Conservation (phyloP, 2,113 vertebrate species). For the Zosterops japonicus region DNA sequence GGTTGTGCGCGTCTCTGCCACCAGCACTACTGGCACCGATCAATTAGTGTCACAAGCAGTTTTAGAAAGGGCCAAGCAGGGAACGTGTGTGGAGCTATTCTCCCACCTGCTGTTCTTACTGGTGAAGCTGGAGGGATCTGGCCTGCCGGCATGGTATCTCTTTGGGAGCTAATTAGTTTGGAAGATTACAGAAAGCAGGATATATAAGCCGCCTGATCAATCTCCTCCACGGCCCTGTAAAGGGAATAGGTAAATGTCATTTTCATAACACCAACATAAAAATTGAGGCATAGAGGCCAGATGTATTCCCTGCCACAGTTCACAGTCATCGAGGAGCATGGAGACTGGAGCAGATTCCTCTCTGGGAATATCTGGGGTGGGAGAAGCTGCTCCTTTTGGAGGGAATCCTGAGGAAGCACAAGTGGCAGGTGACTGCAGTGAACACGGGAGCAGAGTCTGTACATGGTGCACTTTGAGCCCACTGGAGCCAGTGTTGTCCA, state of each 20-base stretch:
- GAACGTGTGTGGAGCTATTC: background rate
- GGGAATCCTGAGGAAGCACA: background rate
- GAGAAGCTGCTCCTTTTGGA: background rate
- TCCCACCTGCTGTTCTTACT: constrained; percentile 49
- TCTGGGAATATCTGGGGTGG: background rate
- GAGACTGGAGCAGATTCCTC: background rate
- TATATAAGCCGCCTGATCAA: background rate
- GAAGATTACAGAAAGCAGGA: constrained; percentile 26
- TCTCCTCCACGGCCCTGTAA: background rate
- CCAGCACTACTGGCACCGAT: background rate
- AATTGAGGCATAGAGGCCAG: background rate
- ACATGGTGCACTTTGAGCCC: accelerated
- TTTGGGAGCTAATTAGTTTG: constrained; percentile 57
- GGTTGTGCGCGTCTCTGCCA: background rate
- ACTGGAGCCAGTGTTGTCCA: background rate
- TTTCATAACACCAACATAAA: background rate
- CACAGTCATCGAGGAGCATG: background rate
- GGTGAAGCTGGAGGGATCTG: constrained; percentile 24
- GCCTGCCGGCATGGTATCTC: background rate
- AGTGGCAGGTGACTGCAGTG: accelerated
- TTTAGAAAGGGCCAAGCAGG: constrained; percentile 3
- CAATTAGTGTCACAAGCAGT: constrained; percentile 54
- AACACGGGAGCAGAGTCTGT: background rate
- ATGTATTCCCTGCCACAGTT: background rate
- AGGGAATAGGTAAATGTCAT: constrained; percentile 16